phyloP scores from a whole-genome alignment of 2,797 vertebrate genomes.

The Pelobates cultripes region DNA sequence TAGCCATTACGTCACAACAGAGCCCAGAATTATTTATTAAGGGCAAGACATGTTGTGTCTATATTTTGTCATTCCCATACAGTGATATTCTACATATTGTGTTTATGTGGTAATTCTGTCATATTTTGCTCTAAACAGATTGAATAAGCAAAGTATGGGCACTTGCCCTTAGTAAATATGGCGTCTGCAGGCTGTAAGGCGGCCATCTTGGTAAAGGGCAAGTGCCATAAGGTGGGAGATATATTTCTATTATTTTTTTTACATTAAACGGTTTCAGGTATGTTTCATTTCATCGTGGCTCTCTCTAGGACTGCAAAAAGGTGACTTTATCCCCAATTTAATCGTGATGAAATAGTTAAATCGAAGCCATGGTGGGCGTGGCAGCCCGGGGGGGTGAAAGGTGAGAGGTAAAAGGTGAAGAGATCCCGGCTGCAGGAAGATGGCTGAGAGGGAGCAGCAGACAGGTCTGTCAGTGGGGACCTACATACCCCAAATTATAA shows the following conservation, averaged over 20 bases:
- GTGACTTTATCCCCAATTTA: no score
- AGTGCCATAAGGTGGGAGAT: neutral
- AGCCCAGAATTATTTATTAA: no score
- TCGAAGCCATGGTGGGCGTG: neutral
- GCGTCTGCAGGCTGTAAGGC: neutral
- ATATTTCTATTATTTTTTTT: no score
- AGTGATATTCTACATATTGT: no score
- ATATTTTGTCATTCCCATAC: no score
- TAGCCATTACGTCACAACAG: no score
- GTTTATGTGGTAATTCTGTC: no score
- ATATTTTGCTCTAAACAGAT: no score
- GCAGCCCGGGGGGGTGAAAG: constrained; percentile 43
- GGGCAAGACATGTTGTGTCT: no score
- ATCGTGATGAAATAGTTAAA: no score
- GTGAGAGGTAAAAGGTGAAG: constrained; percentile 50
- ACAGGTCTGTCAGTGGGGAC: constrained; percentile 60
- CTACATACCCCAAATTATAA: neutral
- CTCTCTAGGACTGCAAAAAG: neutral
- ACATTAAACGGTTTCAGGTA: neutral
- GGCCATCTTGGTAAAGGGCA: constrained; percentile 49
- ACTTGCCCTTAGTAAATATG: neutral
- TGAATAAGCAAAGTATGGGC: no score
- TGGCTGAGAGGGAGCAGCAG: constrained; percentile 73
- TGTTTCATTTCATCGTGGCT: neutral
- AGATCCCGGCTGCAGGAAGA: constrained; percentile 63